Evolutionary conservation across 2,888 invertebrate genomes (phyloP).

Genomic region (Blomia tropicalis): DNA sequence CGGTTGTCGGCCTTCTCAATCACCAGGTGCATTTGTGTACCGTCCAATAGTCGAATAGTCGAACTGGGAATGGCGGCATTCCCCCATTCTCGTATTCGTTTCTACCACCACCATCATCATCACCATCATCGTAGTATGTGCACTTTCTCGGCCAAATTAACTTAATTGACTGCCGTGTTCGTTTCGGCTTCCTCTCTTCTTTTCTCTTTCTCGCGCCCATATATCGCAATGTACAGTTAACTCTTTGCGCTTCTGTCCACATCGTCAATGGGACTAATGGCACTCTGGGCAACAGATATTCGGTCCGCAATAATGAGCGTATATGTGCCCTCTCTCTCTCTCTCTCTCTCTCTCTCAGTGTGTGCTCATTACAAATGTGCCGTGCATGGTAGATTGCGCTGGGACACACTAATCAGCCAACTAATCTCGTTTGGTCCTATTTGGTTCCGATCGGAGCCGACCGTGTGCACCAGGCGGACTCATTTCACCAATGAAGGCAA

Average conservation of each 20-base stretch:
- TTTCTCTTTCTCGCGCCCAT: too few species aligned
- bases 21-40: too few species aligned
- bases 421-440: neutral
- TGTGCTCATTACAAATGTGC: constrained; percentile 3
- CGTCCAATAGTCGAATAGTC: too few species aligned
- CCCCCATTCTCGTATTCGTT: too few species aligned
- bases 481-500: too few species aligned
- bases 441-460: constrained; percentile 1
- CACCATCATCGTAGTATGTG: too few species aligned
- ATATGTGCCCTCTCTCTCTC: neutral
- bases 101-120: too few species aligned
- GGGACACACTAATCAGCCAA: neutral
- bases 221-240: neutral
- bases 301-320: constrained; percentile 1
- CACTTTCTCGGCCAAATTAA: constrained; percentile 6
- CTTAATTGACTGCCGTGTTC: neutral
- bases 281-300: constrained; percentile 15
- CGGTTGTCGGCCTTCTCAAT: too few species aligned
- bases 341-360: neutral
- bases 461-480: too few species aligned
- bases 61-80: too few species aligned
- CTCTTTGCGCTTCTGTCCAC: neutral
- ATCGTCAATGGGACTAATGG: neutral
- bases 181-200: neutral
- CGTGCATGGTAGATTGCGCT: neutral